Evolutionary conservation across 2,888 invertebrate species (phyloP).

Genomic region (Pelosia muscerda): DNA sequence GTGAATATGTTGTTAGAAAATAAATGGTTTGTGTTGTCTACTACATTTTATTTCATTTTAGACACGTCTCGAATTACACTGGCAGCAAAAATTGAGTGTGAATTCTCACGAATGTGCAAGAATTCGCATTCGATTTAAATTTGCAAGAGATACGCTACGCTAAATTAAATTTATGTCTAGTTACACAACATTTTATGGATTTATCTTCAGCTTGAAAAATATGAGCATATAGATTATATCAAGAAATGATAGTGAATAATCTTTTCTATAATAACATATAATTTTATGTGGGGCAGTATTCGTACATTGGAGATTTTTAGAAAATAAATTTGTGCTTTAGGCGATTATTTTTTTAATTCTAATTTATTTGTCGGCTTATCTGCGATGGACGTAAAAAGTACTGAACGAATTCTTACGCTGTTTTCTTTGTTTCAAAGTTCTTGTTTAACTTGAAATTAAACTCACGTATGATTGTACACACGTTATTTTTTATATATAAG

Average conservation of each 20-base stretch:
- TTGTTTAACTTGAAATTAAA: no score
- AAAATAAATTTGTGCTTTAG: no score
- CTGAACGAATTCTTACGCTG: no score
- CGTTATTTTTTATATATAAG: no score
- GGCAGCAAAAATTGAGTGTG: background rate
- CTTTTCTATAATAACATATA: no score
- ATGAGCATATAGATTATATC: background rate
- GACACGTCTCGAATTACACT: background rate
- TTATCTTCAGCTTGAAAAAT: background rate
- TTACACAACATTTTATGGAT: background rate
- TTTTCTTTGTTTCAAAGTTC: no score
- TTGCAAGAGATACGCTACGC: background rate
- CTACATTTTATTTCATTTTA: background rate
- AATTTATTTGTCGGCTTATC: no score
- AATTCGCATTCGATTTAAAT: background rate
- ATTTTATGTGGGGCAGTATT: no score
- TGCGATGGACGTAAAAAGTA: no score
- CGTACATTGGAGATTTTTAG: no score
- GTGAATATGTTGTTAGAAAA: background rate
- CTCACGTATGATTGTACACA: no score
- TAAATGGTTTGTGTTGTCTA: background rate
- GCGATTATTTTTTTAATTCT: no score
- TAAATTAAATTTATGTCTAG: background rate
- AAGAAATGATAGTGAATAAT: background rate
- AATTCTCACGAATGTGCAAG: background rate